These are phyloP conservation scores for Solen grandis DNA, from an alignment of 1,140 invertebrate genomes.

Conservation along the genomic window DNA sequence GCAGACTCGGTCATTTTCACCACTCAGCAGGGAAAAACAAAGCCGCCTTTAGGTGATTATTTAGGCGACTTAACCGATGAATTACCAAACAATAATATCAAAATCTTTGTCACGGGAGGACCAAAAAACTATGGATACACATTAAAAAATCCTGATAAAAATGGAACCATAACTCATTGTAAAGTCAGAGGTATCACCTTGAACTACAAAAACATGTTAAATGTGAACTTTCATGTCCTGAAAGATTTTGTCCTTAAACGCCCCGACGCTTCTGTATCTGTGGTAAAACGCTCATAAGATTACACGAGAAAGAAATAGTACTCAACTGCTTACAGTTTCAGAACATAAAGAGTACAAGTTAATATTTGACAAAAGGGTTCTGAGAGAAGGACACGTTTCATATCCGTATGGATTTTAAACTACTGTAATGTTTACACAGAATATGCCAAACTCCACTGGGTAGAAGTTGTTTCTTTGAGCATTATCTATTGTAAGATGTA, in stretches of 20 bases:
- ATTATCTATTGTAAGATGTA: no score
- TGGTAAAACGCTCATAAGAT: neutral
- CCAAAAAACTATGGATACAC: conserved; percentile 46
- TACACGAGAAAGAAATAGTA: neutral
- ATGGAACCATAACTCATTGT: neutral
- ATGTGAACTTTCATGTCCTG: conserved; percentile 18
- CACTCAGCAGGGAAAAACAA: conserved; percentile 5
- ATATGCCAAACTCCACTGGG: no score
- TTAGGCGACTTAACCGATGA: conserved; percentile 21
- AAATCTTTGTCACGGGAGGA: conserved; percentile 44
- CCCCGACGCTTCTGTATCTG: neutral
- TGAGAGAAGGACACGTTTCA: neutral
- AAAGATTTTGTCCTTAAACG: conserved; percentile 1
- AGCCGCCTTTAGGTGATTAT: conserved; percentile 17
- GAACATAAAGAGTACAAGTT: neutral
- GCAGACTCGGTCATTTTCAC: conserved; percentile 78
- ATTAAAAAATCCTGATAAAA: neutral
- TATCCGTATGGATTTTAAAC: conserved; percentile 11
- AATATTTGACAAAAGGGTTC: conserved; percentile 6
- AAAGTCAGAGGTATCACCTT: conserved; percentile 44
- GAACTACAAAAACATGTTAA: conserved; percentile 17
- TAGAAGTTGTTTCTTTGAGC: no score
- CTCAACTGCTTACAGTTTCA: no score
- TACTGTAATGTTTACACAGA: no score
- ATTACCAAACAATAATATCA: neutral